Evolutionary conservation across 2,888 invertebrate species (phyloP), one percentile per base, ranked within the genome.

Genomic region (Crossocerus cetratus): DNA sequence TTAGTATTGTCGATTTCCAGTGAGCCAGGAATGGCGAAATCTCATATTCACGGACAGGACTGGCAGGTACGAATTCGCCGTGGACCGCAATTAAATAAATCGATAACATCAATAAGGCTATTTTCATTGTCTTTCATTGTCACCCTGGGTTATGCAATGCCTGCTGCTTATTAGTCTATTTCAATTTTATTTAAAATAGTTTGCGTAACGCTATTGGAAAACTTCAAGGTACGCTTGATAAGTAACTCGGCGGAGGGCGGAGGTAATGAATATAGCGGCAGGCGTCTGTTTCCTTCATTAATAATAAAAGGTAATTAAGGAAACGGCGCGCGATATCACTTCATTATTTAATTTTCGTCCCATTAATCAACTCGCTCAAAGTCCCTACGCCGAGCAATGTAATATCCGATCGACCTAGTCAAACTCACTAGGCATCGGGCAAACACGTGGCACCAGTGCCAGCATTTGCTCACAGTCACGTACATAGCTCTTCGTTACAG

Each of bases 321-420:
- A 73, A 73, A 68, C 49, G 61, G n/a, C n/a, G 5, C 44, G 53
- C 43, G 11, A 49, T 53, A 60, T 61, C 56, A 45, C 21, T 43
- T 58, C 62, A 45, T 49, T 42, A 60, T 63, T 69, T 64, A 63
- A 74, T 74, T 64, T 44, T 63, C 60, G 23, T 44, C 56, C 55
- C 65, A 60, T 75, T 75, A 69, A 74, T 66, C 74, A 74, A 57
- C 59, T 49, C 14, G 18, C 59, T 65, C 69, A 69, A 74, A 66
- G 60, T 56, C 32, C 32, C 32, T 32, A 32, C 32, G 56, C 44
- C 60, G 65, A 65, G 20, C 60, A 74, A 44, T 69, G 63, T 75
- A 75, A 75, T 66, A 63, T 75, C 74, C 65, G 69, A 75, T 75
- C 74, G 59, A 45, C 13, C 1, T 44, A 13, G 49, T 59, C 42